phyloP scores from a whole-genome alignment of 2,113 vertebrate genomes.

The Tautogolabrus adspersus region DNA sequence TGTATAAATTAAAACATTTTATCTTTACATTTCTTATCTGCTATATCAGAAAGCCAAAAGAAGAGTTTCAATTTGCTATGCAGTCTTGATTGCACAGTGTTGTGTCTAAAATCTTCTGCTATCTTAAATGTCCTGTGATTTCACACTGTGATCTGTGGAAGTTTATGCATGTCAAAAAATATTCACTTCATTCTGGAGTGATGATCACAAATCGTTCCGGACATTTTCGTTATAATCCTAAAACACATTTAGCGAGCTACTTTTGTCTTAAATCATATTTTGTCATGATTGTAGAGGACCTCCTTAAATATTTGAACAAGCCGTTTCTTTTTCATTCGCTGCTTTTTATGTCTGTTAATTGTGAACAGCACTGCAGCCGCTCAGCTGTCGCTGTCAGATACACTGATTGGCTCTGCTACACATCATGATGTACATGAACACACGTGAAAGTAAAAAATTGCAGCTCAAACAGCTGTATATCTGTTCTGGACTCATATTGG shows the following conservation, averaged over 20 bases:
- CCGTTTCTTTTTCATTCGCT: background rate
- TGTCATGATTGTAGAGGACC: background rate
- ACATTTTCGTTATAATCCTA: background rate
- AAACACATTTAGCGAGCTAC: background rate
- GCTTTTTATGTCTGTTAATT: slow-evolving; percentile 9
- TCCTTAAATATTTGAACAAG: background rate
- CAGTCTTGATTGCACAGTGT: background rate
- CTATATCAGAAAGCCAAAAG: background rate
- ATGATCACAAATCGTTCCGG: background rate
- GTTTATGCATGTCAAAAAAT: background rate
- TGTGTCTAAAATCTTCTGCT: background rate
- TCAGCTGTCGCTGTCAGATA: slow-evolving; percentile 1
- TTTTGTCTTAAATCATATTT: background rate
- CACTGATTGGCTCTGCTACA: background rate
- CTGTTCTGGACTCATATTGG: slow-evolving; percentile 13
- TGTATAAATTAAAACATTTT: background rate
- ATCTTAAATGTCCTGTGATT: background rate
- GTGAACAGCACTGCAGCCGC: slow-evolving; percentile 5
- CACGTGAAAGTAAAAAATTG: slow-evolving; percentile 24
- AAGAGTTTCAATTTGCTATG: background rate
- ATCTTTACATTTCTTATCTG: background rate
- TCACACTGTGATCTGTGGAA: background rate
- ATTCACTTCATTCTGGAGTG: background rate
- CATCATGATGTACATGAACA: slow-evolving; percentile 15
- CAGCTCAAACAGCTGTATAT: slow-evolving; percentile 44